Evolutionary conservation across 2,888 invertebrate genomes (phyloP).

Genomic region (Sarcophaga subvicina): DNA sequence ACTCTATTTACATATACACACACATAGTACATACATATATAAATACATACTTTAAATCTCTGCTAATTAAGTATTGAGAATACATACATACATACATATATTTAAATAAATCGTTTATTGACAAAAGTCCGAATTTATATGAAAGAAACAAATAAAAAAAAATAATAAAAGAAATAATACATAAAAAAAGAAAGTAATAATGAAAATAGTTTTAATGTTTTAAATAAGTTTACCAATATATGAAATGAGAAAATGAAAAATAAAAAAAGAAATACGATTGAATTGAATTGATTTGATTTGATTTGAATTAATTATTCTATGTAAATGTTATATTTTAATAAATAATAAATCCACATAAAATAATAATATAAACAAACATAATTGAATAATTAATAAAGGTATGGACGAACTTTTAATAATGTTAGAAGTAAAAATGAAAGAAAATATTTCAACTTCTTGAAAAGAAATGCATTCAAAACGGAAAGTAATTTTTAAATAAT

Average conservation of each 20-base stretch:
- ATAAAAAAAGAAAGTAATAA: not conserved
- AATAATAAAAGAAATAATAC: conserved; percentile 15
- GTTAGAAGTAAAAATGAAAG: conserved; percentile 22
- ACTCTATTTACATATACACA: conserved; percentile 16
- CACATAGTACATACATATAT: not conserved
- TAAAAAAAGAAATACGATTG: conserved; percentile 43
- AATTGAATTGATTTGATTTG: conserved; percentile 58
- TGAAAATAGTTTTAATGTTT: conserved; percentile 59
- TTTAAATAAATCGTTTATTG: conserved; percentile 71
- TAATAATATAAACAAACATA: conserved; percentile 44
- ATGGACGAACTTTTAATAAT: conserved; percentile 25
- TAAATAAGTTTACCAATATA: conserved; percentile 61
- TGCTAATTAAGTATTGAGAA: conserved; percentile 71
- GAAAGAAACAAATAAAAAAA: conserved; percentile 50
- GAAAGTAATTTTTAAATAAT: conserved; percentile 61
- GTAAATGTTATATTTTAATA: conserved; percentile 67
- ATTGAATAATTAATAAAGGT: conserved; percentile 28
- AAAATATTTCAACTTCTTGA: conserved; percentile 40
- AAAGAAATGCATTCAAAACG: conserved; percentile 48
- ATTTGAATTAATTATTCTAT: conserved; percentile 56
- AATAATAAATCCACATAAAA: conserved; percentile 50
- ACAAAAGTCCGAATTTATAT: conserved; percentile 78
- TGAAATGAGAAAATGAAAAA: conserved; percentile 19
- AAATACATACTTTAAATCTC: conserved; percentile 2
- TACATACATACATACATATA: conserved; percentile 69